A percentile compares a stretch with the other conserved stretches of the same genome.
Conservation (phyloP, 2,888 invertebrate species). For the Drosophila picticornis region DNA sequence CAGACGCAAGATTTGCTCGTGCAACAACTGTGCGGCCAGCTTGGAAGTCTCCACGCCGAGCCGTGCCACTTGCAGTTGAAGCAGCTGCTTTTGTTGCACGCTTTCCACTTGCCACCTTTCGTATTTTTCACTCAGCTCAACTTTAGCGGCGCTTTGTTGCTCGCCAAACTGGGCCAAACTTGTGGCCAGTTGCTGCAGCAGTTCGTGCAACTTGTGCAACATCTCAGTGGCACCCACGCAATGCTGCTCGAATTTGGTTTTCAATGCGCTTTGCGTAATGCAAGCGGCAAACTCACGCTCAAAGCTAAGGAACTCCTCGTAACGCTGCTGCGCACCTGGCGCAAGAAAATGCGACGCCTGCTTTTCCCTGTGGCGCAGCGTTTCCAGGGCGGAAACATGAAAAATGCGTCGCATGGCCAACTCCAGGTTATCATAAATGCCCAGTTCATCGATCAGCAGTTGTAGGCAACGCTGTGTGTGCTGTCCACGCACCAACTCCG, state of each 20-base stretch:
- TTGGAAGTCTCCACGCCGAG: conserved; percentile 98
- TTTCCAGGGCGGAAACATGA: conserved; percentile 99
- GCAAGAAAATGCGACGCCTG: conserved; percentile 85
- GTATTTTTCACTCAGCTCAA: conserved; percentile 91
- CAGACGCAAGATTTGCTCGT: conserved; percentile 97
- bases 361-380: conserved; percentile 89
- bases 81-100: conserved; percentile 91
- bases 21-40: conserved; percentile 95
- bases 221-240: conserved; percentile 96
- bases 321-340: conserved; percentile 93
- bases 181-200: conserved; percentile 89
- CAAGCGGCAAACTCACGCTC: conserved; percentile 99
- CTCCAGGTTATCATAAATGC: conserved; percentile 92
- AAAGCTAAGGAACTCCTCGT: conserved; percentile 99
- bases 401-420: conserved; percentile 97
- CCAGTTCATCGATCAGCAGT: conserved; percentile 97
- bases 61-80: conserved; percentile 94
- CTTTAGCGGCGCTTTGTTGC: conserved; percentile 88
- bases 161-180: conserved; percentile 87
- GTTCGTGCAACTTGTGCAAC: conserved; percentile 88
- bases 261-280: conserved; percentile 97
- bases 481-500: conserved; percentile 92
- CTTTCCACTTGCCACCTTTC: conserved; percentile 94
- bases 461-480: conserved; percentile 97
- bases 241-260: conserved; percentile 99